These are phyloP conservation scores for Monodelphis domestica DNA, from an alignment of 2,797 vertebrate species.

Conservation along the genomic window DNA sequence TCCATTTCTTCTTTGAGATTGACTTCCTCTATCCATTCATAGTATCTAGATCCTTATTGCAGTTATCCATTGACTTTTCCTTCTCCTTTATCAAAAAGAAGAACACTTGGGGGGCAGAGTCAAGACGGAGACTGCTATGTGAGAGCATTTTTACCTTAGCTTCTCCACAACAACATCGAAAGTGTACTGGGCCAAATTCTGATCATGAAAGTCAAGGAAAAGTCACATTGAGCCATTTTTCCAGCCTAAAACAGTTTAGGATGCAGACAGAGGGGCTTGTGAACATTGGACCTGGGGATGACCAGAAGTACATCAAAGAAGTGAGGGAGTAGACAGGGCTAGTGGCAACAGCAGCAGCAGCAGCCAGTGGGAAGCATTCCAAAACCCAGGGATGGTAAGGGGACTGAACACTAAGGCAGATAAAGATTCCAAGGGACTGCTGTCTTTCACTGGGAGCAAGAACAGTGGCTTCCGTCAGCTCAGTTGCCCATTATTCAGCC, in stretches of 20 bases:
- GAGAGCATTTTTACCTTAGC: not conserved
- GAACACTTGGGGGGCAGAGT: not conserved
- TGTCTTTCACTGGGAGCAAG: not conserved
- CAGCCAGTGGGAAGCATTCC: not conserved
- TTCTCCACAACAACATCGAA: not conserved
- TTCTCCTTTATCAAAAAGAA: not conserved
- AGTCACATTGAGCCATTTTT: not conserved
- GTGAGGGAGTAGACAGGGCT: not conserved
- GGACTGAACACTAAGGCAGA: not conserved
- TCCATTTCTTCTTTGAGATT: not conserved
- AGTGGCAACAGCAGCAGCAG: not conserved
- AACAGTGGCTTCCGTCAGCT: not conserved
- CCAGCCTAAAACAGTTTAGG: not conserved
- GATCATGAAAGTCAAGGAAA: not conserved
- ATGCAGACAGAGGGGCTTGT: not conserved
- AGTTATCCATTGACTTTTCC: not conserved
- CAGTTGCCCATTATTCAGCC: not conserved
- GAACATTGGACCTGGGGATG: not conserved
- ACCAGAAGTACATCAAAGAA: not conserved
- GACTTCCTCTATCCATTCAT: not conserved
- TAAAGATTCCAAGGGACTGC: not conserved
- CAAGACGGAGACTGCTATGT: not conserved
- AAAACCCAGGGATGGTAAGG: not conserved
- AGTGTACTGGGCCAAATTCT: not conserved
- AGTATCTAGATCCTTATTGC: not conserved